These are phyloP conservation scores for Ptyas mucosa DNA, from an alignment of 2,113 vertebrate genomes.

Conservation along the genomic window DNA sequence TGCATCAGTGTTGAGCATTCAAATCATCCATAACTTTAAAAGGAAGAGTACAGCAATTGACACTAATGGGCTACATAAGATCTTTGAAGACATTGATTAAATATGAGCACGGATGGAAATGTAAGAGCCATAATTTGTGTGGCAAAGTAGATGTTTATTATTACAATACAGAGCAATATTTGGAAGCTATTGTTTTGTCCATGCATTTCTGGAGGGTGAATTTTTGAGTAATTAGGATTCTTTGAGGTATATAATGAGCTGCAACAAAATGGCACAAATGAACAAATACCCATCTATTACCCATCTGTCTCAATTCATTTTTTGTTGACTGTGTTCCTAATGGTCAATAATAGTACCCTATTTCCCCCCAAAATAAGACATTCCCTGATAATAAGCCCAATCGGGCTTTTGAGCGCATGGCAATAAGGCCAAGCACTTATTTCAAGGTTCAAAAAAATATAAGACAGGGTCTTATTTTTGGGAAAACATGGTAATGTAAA, in stretches of 20 bases:
- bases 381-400: no score
- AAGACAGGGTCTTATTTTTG: no score
- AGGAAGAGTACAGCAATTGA: not conserved
- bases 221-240: not conserved
- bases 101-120: conserved; percentile 7
- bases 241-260: not conserved
- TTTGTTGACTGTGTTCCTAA: conserved; percentile 8
- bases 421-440: no score
- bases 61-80: not conserved
- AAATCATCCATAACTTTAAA: conserved; percentile 20
- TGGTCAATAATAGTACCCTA: not conserved
- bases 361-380: no score
- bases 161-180: not conserved
- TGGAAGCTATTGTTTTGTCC: not conserved
- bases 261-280: not conserved
- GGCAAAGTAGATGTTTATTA: not conserved
- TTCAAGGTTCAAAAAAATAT: no score
- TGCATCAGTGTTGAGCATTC: conserved; percentile 5
- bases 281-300: not conserved
- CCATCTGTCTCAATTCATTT: not conserved
- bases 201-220: conserved; percentile 16
- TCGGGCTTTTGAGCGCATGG: no score
- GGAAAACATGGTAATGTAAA: not conserved
- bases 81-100: not conserved
- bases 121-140: conserved; percentile 15